Percentiles rank a stretch among this genome's conserved stretches.
Conservation (phyloP, 2,888 invertebrate species). For the Netelia fuscicornis region DNA sequence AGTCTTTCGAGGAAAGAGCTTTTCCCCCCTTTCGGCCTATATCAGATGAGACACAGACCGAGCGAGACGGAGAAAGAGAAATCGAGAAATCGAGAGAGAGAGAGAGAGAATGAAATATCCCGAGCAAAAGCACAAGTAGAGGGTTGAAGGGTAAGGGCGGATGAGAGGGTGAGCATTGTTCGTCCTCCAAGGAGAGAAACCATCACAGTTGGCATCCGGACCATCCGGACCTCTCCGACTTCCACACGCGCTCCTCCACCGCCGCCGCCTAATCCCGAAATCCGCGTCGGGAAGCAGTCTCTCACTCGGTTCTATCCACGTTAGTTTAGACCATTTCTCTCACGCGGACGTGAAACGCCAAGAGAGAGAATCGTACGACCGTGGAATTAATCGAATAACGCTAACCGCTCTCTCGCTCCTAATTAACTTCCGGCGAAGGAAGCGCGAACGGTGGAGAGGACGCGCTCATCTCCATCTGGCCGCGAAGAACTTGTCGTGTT, state of each 20-base stretch:
- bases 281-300: conserved; percentile 59
- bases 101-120: conserved; percentile 23
- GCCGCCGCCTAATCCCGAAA: conserved; percentile 67
- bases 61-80: not conserved
- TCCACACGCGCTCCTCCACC: conserved; percentile 49
- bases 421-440: conserved; percentile 71
- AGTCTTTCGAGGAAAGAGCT: conserved; percentile 71
- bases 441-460: not conserved
- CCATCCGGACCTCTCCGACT: conserved; percentile 59
- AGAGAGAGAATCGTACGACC: conserved; percentile 56
- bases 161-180: conserved; percentile 32
- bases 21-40: conserved; percentile 9
- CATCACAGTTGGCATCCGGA: conserved; percentile 81
- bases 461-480: conserved; percentile 57
- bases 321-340: conserved; percentile 34
- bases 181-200: conserved; percentile 62
- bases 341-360: conserved; percentile 42
- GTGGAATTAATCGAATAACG: conserved; percentile 72
- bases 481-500: conserved; percentile 40
- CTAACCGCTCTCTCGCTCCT: conserved; percentile 69
- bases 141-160: conserved; percentile 10
- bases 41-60: conserved; percentile 39
- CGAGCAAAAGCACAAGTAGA: no score
- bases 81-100: not conserved
- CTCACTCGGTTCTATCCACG: conserved; percentile 27